Base-by-base conservation (phyloP, 2,888 invertebrate genomes). In the Alsophila aescularia region DNA sequence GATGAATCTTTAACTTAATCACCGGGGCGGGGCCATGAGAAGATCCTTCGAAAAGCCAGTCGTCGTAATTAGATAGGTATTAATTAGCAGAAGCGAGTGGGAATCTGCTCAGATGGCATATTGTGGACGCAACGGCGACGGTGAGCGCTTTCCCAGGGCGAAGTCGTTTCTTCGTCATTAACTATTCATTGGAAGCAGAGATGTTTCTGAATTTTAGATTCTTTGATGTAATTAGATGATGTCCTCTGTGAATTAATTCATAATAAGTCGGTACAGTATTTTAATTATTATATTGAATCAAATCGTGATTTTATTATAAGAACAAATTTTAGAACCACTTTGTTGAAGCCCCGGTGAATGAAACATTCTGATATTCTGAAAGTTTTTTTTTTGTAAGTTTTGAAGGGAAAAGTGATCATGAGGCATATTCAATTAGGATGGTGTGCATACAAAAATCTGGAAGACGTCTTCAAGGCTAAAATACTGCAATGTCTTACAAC, bases 11-110 rank as follows among this genome's bases (percentile, higher is more conserved):
- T 29, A 29, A 29, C n/a, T 29, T 10, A 29, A 29, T 29, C 9
- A 29, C 29, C n/a, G 24, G 24, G 24, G 18, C 5, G 18, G 2
- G 18, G 18, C 5, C 9, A 27, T 8, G n/a, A 8, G n/a, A 29
- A 4, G n/a, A n/a, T 10, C 10, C 29, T 29, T n/a, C 10, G 29
- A 29, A 9, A 29, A 29, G 29, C 29, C 13, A 1, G 35, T 10
- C 57, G 60, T 61, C 62, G 56, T 77, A 72, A 77, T 77, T 73
- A 75, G 68, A 53, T 58, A 66, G 62, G 63, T 71, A 70, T 70
- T 75, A 72, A 77, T 77, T 74, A 76, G 64, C 21, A 16, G 6
- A 16, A 12, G 35, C 24, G 52, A 49, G 39, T 44, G 53, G 50
- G 51, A 58, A 54, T 45, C 47, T 51, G 41, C 44, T 52, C 44